Evolutionary conservation across 2,113 vertebrate species (phyloP), one percentile per base, ranked within the genome.

Genomic region (Elanus axillaris): DNA sequence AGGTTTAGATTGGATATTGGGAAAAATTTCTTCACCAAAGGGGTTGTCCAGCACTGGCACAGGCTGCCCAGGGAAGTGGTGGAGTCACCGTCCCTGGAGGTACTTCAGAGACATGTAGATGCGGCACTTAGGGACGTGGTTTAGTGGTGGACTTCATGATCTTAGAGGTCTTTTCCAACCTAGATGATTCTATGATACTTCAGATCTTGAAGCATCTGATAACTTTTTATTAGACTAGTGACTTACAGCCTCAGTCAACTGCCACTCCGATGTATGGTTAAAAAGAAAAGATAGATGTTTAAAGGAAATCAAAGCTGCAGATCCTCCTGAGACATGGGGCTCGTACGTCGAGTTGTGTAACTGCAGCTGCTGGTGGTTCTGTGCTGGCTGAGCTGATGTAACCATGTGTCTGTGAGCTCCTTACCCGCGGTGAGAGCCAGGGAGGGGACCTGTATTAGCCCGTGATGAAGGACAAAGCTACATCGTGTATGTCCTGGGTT

Each of bases 21-120:
- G 52, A 10, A 20, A 15, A 26, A n/a, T 4, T 4, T 20, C 52
- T 56, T 27, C 3, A 2, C 3, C 0, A 0, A 12, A 17, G 17
- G 36, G 3, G 31, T 6, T 3, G 53, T 58, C 23, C 45, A 6
- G 17, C 32, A 3, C 1, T 58, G 40, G 53, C 5, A 6, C 10
- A 29, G 53, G 72, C 72, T 75, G 72, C 40, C 32, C 32, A 59
- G 53, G 7, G 55, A 2, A 7, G 32, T 1, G 55, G 20, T 11
- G 0, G 43, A 38, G 43, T 62, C 74, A 2, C 56, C 45, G 25
- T 25, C 45, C n/a, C 58, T 48, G 56, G 56, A 6, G 27, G n/a
- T 3, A 1, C 11, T 56, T 3, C 23, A 32, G 32, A 18, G 15
- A 2, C 1, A 2, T 14, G 6, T 6, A 48, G 43, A 38, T 10